Base-by-base conservation (phyloP, 2,888 invertebrate species). In the Rhamnusium bicolor region DNA sequence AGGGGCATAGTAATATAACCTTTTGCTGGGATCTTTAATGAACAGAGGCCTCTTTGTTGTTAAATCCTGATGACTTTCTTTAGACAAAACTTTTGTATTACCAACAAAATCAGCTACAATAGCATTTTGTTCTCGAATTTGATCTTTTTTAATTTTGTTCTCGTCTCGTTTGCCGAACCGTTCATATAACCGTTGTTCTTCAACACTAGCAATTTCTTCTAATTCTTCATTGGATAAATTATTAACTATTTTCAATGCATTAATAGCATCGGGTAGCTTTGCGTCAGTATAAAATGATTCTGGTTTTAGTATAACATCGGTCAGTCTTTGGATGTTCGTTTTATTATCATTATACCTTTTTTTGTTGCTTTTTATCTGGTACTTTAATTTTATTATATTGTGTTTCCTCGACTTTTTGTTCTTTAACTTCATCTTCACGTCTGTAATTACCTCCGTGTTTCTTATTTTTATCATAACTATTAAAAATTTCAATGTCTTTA, bases 11-110 rank as follows among this genome's bases (percentile, higher is more conserved):
- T 82, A 87, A 82, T 88, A 88, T 76, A 86, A 81, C 78, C 88
- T 81, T 78, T 86, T 86, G 72, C 84, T 84, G 49, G 88, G 88
- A 83, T 88, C 88, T 79, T 86, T 87, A 63, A 87, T 83, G 76
- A 85, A 81, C 46, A 76, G 2, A 14, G 80, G 80, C 69, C 76
- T 80, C 47, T 78, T 77, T 1, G 74, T 77, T 58, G 75, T 19
- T 47, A 14, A 40, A 0, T 4, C 40, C 12, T n/a, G 10, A 10
- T 32, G 12, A 4, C 1, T 40, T 40, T n/a, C n/a, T 40, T 2
- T 5, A 40, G 4, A 4, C n/a, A 4, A 27, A 24, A 32, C 32
- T 18, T 7, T 53, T 53, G 10, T 58, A 12, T 24, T 53, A 27
- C 10, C 46, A 21, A 7, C 21, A 14, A 10, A 53, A 29, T 77